A percentile compares a stretch with the other conserved stretches of the same genome.
Evolutionary conservation across 2,113 vertebrate genomes (phyloP).

Genomic region (Puntigrus tetrazona): DNA sequence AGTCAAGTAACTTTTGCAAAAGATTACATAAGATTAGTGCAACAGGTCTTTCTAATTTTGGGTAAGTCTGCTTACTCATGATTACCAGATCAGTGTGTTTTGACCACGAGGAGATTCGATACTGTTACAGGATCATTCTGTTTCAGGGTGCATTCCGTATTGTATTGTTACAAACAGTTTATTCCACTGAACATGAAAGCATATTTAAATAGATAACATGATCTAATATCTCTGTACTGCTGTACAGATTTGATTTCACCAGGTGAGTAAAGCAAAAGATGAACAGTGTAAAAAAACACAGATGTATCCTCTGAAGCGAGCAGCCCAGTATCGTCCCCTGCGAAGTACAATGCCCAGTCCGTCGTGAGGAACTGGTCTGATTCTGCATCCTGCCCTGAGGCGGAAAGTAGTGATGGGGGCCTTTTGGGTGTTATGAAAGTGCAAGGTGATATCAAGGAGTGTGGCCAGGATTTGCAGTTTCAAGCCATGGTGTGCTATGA

Average conservation of each 20-base stretch:
- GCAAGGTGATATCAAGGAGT: conserved; percentile 91
- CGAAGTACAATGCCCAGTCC: conserved; percentile 92
- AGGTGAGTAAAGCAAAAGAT: conserved; percentile 96
- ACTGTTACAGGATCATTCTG: background rate
- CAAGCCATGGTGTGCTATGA: conserved; percentile 97
- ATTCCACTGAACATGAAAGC: background rate
- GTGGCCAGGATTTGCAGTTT: conserved; percentile 96
- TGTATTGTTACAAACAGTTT: background rate
- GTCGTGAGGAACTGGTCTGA: conserved; percentile 98
- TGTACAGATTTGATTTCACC: no score
- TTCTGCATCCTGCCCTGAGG: conserved; percentile 91
- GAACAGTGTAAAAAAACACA: conserved; percentile 95
- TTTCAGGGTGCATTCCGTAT: no score
- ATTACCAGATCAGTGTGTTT: conserved; percentile 31
- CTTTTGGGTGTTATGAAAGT: conserved; percentile 87
- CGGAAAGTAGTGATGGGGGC: conserved; percentile 79
- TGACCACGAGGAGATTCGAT: background rate
- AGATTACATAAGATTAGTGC: conserved; percentile 26
- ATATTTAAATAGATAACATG: conserved; percentile 2
- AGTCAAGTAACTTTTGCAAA: conserved; percentile 20
- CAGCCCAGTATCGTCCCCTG: conserved; percentile 94
- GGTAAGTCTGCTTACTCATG: conserved; percentile 37
- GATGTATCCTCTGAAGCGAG: conserved; percentile 87
- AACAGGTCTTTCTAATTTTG: conserved; percentile 28
- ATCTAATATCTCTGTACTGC: background rate